Conservation (phyloP, 2,113 vertebrate species). For the Pomatostomus ruficeps region DNA sequence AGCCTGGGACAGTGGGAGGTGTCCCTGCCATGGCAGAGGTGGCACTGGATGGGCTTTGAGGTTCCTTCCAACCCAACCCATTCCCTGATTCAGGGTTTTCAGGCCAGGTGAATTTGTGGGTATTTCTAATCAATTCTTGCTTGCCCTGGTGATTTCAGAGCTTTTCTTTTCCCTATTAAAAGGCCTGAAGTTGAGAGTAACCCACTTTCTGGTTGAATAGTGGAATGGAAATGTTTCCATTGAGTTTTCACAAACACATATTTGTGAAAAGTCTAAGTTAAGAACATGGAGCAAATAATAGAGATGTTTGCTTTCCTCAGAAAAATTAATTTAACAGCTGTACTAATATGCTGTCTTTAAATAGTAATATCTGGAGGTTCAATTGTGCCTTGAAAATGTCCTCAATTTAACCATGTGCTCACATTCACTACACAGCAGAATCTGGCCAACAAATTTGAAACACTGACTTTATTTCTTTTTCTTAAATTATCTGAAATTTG, state of each 20-base stretch:
- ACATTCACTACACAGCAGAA: not conserved
- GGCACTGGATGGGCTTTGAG: rapidly evolving
- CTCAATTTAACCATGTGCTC: not conserved
- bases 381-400: not conserved
- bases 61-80: rapidly evolving
- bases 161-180: not conserved
- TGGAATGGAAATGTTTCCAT: not conserved
- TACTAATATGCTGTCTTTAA: not conserved
- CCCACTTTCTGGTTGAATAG: not conserved
- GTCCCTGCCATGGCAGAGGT: not conserved
- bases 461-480: not conserved
- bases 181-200: not conserved
- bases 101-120: not conserved
- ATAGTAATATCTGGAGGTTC: not conserved
- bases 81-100: not conserved
- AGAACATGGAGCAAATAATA: not conserved
- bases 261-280: not conserved
- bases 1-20: not conserved
- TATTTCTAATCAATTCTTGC: not conserved
- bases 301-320: not conserved
- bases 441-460: not conserved
- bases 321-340: not conserved
- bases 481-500: not conserved
- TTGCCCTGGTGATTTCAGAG: not conserved
- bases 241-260: not conserved